These are phyloP conservation scores for Philereme vetulata DNA, from an alignment of 2,888 invertebrate genomes.

Conservation along the genomic window DNA sequence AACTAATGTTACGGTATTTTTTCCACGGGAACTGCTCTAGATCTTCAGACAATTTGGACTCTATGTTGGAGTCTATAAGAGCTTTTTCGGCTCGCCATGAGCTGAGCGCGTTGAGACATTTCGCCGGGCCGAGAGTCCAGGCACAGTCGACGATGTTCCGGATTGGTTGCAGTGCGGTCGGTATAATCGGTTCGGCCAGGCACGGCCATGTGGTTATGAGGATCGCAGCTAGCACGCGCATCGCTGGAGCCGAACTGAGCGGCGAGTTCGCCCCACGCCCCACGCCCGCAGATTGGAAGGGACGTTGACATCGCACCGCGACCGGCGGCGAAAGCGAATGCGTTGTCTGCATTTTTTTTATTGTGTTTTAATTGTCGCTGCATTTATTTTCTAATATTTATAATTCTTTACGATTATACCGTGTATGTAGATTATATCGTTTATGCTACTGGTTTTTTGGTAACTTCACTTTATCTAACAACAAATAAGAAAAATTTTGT, in stretches of 20 bases:
- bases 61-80: slow-evolving; percentile 39
- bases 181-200: slow-evolving; percentile 42
- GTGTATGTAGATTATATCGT: too few relatives aligned
- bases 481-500: too few relatives aligned
- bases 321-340: slow-evolving; percentile 50
- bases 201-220: slow-evolving; percentile 61
- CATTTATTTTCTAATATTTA: not conserved
- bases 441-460: too few relatives aligned
- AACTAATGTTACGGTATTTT: slow-evolving; percentile 64
- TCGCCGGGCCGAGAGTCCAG: slow-evolving; percentile 67
- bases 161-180: slow-evolving; percentile 41
- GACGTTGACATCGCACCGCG: slow-evolving; percentile 43
- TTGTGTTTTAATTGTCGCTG: slow-evolving; percentile 2
- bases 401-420: too few relatives aligned
- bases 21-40: slow-evolving; percentile 72
- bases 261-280: slow-evolving; percentile 42
- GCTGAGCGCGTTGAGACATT: slow-evolving; percentile 83
- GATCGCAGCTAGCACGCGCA: slow-evolving; percentile 74
- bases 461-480: too few relatives aligned
- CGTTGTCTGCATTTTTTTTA: slow-evolving; percentile 24
- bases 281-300: slow-evolving; percentile 48
- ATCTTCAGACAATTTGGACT: slow-evolving; percentile 54
- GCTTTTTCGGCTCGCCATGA: slow-evolving; percentile 78
- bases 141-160: slow-evolving; percentile 56
- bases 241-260: slow-evolving; percentile 71